Conservation (phyloP, 2,113 vertebrate species). For the Proteles cristata region DNA sequence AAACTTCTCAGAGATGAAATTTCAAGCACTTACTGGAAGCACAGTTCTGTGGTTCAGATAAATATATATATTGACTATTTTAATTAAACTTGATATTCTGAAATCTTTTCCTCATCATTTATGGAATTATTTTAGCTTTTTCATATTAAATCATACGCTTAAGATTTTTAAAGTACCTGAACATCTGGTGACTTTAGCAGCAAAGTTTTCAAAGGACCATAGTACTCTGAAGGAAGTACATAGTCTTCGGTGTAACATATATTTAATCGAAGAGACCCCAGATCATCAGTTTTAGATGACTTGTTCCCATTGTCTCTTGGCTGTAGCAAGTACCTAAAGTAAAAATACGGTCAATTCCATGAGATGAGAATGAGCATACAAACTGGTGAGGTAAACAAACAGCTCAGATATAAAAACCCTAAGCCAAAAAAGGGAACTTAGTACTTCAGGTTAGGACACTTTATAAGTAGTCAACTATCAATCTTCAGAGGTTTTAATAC, state of each 20-base stretch:
- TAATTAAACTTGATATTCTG: slow-evolving; percentile 14
- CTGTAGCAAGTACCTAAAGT: slow-evolving; percentile 95
- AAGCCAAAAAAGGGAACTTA: background rate
- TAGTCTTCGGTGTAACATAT: slow-evolving; percentile 97
- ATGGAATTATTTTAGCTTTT: slow-evolving; percentile 40
- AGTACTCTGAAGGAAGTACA: slow-evolving; percentile 95
- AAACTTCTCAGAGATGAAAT: slow-evolving; percentile 24
- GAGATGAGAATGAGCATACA: background rate
- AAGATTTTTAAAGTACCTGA: slow-evolving; percentile 87
- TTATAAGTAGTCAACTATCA: background rate
- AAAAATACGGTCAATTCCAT: slow-evolving; percentile 48
- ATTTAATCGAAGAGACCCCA: slow-evolving; percentile 95
- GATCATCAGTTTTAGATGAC: slow-evolving; percentile 93
- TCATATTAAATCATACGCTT: background rate
- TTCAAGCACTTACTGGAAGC: background rate
- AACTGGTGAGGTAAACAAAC: background rate
- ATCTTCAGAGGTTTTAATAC: background rate
- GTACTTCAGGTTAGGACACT: slow-evolving; percentile 9
- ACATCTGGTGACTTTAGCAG: slow-evolving; percentile 97
- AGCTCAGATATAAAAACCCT: background rate
- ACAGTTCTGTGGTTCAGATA: background rate
- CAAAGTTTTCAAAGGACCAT: slow-evolving; percentile 92
- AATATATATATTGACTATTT: background rate
- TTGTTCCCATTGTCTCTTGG: slow-evolving; percentile 97
- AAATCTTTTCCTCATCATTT: slow-evolving; percentile 43